Conservation (phyloP, 2,113 vertebrate species). For the Nycticorax nycticorax region DNA sequence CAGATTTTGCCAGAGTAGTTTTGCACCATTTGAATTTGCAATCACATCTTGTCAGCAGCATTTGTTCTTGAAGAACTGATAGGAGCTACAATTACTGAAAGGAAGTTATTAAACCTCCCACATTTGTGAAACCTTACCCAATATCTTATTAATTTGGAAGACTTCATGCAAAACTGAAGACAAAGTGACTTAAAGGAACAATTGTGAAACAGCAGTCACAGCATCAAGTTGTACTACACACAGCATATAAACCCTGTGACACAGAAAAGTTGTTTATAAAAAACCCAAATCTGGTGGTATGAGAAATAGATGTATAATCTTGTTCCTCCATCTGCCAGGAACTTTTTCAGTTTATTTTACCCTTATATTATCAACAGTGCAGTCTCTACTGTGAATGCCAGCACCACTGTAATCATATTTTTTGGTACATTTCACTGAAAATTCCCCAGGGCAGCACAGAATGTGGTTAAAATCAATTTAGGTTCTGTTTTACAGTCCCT, state of each 20-base stretch:
- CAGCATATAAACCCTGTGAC: background rate
- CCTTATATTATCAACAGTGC: background rate
- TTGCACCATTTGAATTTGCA: background rate
- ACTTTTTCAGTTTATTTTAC: constrained; percentile 9
- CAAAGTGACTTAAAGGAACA: background rate
- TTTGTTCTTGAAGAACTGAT: background rate
- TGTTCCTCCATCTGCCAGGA: background rate
- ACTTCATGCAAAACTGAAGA: background rate
- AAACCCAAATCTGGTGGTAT: background rate
- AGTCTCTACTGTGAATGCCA: background rate
- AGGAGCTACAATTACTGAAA: background rate
- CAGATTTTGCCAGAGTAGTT: background rate
- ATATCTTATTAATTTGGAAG: background rate
- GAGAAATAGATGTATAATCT: background rate
- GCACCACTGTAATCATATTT: background rate
- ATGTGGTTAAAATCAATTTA: background rate
- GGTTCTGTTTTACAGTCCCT: background rate
- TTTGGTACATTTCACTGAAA: background rate
- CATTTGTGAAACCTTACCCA: constrained; percentile 1
- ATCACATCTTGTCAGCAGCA: background rate
- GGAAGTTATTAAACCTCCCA: background rate
- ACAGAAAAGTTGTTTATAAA: background rate
- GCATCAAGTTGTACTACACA: background rate
- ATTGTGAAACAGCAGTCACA: background rate
- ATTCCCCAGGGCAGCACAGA: background rate